phyloP scores from a whole-genome alignment of 2,113 vertebrate genomes.

The Phalacrocorax carbo region DNA sequence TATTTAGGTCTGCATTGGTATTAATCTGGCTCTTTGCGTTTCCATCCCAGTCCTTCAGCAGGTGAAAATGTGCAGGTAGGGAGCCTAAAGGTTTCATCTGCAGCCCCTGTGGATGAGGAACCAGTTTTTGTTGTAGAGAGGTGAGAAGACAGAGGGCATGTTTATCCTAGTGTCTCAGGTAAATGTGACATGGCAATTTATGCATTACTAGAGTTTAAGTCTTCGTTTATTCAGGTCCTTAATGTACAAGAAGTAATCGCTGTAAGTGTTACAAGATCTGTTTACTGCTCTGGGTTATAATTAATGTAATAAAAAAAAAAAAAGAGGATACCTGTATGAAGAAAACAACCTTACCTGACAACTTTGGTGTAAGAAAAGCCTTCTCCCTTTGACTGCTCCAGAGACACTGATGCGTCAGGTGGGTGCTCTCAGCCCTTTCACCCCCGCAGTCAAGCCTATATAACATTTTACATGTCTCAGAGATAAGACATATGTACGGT shows the following conservation, averaged over 20 bases:
- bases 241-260: background rate
- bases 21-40: conserved; percentile 53
- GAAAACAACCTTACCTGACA: conserved; percentile 10
- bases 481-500: background rate
- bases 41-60: background rate
- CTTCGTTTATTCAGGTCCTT: conserved; percentile 1
- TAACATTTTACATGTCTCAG: background rate
- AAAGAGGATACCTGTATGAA: background rate
- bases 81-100: background rate
- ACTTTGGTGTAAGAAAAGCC: background rate
- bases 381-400: background rate
- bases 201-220: conserved; percentile 21
- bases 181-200: background rate
- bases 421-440: background rate
- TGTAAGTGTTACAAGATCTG: background rate
- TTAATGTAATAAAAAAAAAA: background rate
- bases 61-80: background rate
- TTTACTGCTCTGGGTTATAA: conserved; percentile 38
- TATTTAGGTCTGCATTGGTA: conserved; percentile 36
- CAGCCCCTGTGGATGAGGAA: conserved; percentile 2
- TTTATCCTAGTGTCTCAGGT: conserved; percentile 6
- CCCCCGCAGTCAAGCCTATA: background rate
- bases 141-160: conserved; percentile 1
- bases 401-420: background rate
- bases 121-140: conserved; percentile 30